These are phyloP conservation scores for Thereva nobilitata DNA, from an alignment of 2,888 invertebrate genomes.

Conservation along the genomic window DNA sequence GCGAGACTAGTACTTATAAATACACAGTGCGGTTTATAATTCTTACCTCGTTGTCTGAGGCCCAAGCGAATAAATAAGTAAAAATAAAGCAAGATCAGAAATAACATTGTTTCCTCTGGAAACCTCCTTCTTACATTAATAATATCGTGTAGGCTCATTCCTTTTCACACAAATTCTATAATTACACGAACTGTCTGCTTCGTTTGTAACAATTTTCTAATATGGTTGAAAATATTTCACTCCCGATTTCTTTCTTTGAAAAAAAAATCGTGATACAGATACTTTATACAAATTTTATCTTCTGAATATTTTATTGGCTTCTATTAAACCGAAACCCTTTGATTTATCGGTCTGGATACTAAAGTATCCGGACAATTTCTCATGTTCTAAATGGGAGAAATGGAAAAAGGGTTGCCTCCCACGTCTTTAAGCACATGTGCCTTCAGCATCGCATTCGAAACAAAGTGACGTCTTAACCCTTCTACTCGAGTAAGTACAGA, in stretches of 20 bases:
- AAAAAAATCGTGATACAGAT: constrained; percentile 1
- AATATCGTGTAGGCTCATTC: too few relatives aligned
- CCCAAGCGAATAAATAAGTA: too few relatives aligned
- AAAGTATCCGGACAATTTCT: constrained; percentile 24
- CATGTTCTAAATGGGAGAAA: background rate
- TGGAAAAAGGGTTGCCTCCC: background rate
- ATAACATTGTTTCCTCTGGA: too few relatives aligned
- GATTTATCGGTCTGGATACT: constrained; percentile 25
- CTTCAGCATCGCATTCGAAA: constrained; percentile 5
- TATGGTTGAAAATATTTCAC: too few relatives aligned
- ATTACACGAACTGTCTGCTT: too few relatives aligned
- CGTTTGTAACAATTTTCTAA: too few relatives aligned
- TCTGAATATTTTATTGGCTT: constrained; percentile 25
- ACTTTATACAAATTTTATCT: constrained; percentile 15
- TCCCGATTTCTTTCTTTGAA: background rate
- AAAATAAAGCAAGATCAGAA: too few relatives aligned
- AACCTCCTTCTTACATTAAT: too few relatives aligned
- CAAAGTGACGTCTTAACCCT: constrained; percentile 21
- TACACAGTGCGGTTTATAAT: too few relatives aligned
- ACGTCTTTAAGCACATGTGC: background rate
- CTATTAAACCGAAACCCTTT: constrained; percentile 27
- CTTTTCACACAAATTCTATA: too few relatives aligned
- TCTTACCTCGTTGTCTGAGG: too few relatives aligned
- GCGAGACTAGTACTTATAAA: too few relatives aligned
- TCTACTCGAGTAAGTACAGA: background rate